Base-by-base conservation (phyloP, 2,888 invertebrate genomes). In the Hoplodrina blanda region DNA sequence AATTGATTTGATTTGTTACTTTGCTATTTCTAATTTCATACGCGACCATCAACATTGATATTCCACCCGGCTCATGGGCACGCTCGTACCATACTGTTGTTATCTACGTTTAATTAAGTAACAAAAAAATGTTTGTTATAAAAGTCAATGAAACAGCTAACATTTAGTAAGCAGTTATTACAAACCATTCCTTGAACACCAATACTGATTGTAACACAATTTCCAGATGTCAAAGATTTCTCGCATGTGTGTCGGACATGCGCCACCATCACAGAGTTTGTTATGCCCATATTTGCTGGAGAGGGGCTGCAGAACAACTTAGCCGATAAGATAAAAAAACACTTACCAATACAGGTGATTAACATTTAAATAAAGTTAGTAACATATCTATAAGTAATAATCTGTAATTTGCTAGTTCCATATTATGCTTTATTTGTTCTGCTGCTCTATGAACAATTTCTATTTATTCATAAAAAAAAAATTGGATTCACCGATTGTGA, bases 301-400 rank as follows among this genome's bases (percentile, higher is more conserved):
- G 97, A 97, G 85, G 97, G 97, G 2, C 81, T 96, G 13, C 96
- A 96, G 79, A 96, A 97, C 83, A 95, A 97, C 68, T 87, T 98
- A 17, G 94, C 96, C 30, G 94, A 92, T 2, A 97, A 97, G 93
- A 97, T 98, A 81, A 95, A 97, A 77, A 94, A 95, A 76, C 96
- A 97, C 90, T 91, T 98, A 65, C 97, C 97, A 1, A 96, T 97
- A 81, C 93, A 95, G 92, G 97, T 97, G 84, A 95, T 90, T 86
- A 83, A 15, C 15, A 46, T 46, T 46, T 41, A 11, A 41, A 11
- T 10, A 41, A 11, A 41, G 41, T 11, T 41, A 41, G 10, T 41
- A 11, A 10, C 41, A 41, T 41, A 11, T 11, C 41, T 41, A 41
- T n/a, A n/a, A n/a, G n/a, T 41, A 41, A 41, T 1, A 41, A 41